A percentile compares a stretch with the other conserved stretches of the same genome.
Conservation (phyloP, 2,888 invertebrate genomes). For the Julus scanicus region DNA sequence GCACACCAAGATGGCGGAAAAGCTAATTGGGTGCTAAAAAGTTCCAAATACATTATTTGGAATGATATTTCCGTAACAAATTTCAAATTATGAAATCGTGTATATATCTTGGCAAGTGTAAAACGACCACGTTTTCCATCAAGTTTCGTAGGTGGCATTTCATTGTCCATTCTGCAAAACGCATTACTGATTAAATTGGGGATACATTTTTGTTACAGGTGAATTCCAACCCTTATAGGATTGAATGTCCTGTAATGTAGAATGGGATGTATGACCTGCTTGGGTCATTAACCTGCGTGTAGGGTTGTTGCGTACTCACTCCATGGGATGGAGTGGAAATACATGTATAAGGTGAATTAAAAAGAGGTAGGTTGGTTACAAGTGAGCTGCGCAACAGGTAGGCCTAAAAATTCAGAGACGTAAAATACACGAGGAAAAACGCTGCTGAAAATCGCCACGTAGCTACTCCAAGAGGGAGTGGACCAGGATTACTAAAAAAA, state of each 20-base stretch:
- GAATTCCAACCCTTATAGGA: not conserved
- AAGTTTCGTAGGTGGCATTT: not conserved
- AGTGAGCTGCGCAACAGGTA: not conserved
- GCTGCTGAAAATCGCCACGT: not conserved
- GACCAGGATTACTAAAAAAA: not conserved
- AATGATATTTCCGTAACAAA: not conserved
- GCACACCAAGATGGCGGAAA: no score
- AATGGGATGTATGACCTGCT: slow-evolving; percentile 27
- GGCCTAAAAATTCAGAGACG: not conserved
- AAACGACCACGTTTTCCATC: not conserved
- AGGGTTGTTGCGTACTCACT: slow-evolving; percentile 25
- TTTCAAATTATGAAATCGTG: not conserved
- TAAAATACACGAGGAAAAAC: slow-evolving; percentile 21
- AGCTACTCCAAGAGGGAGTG: not conserved
- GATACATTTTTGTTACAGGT: not conserved
- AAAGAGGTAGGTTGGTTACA: not conserved
- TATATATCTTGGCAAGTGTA: not conserved
- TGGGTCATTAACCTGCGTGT: not conserved
- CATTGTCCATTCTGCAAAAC: not conserved
- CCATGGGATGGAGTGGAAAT: slow-evolving; percentile 11
- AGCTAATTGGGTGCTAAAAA: no score
- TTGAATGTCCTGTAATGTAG: not conserved
- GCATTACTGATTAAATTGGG: not conserved
- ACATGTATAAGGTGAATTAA: slow-evolving; percentile 11
- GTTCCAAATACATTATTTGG: not conserved